phyloP scores from a whole-genome alignment of 2,888 invertebrate genomes.

The Cheilosia vernalis region DNA sequence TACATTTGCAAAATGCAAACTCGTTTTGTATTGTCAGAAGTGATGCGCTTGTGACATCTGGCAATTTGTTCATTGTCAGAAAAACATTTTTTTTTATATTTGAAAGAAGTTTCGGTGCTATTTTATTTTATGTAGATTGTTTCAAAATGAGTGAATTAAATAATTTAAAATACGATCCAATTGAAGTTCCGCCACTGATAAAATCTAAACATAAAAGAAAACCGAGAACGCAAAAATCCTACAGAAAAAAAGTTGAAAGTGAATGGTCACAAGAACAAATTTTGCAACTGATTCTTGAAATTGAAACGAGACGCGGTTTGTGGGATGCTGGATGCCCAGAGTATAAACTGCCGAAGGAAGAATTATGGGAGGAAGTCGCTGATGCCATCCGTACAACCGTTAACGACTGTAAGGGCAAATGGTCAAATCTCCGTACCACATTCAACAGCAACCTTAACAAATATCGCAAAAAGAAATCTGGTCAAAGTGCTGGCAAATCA shows the following conservation, averaged over 20 bases:
- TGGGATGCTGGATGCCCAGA: constrained; percentile 64
- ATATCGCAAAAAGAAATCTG: constrained; percentile 33
- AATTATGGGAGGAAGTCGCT: constrained; percentile 56
- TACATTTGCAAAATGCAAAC: no score
- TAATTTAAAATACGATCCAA: no score
- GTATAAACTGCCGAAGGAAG: constrained; percentile 57
- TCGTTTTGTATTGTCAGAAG: no score
- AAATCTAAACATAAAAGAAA: not conserved
- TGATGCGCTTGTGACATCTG: no score
- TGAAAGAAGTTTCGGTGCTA: no score
- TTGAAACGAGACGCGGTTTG: constrained; percentile 25
- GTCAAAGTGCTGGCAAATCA: constrained; percentile 30
- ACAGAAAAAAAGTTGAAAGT: constrained; percentile 49
- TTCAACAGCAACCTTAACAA: constrained; percentile 61
- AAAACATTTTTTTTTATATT: no score
- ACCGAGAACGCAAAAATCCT: not conserved
- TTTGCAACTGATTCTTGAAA: constrained; percentile 49
- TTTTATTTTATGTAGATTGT: no score
- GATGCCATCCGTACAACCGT: constrained; percentile 34
- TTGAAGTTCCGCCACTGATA: not conserved
- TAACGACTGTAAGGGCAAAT: constrained; percentile 68
- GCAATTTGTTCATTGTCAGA: no score
- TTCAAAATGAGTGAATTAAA: no score
- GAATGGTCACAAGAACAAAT: constrained; percentile 50
- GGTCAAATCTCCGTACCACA: constrained; percentile 51